These are phyloP conservation scores for Orcinus orca DNA, from an alignment of 2,113 vertebrate species.

Conservation along the genomic window DNA sequence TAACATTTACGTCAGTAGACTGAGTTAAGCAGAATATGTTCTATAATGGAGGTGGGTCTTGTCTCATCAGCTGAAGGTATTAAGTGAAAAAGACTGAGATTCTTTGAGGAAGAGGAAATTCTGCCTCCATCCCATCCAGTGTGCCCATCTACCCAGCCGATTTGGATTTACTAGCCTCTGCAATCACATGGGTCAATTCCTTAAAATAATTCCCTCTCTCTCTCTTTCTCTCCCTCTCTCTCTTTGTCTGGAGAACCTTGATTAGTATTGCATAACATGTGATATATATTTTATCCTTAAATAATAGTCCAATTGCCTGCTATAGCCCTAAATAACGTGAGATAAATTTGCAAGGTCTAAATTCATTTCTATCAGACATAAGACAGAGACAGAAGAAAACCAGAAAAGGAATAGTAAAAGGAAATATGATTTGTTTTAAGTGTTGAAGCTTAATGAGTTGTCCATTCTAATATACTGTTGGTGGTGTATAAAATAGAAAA, in stretches of 20 bases:
- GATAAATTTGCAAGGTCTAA: neutral
- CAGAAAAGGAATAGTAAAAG: neutral
- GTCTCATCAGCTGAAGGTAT: neutral
- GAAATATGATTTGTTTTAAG: neutral
- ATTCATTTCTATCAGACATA: neutral
- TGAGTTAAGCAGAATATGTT: neutral
- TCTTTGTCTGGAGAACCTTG: neutral
- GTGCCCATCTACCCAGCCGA: accelerated
- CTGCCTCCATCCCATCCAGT: neutral
- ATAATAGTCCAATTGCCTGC: neutral
- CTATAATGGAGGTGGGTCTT: neutral
- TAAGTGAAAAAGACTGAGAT: neutral
- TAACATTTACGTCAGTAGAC: neutral
- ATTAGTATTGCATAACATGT: neutral
- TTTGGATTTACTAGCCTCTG: neutral
- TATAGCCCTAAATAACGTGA: neutral
- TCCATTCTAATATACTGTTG: neutral
- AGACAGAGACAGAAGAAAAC: neutral
- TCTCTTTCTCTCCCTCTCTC: neutral
- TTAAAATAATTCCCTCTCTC: neutral
- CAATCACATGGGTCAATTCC: neutral
- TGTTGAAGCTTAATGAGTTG: neutral
- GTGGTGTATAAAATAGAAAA: neutral
- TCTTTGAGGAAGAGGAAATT: neutral
- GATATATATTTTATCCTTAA: neutral